Evolutionary conservation across 2,797 vertebrate species (phyloP).

Genomic region (Enteromius paludinosus): DNA sequence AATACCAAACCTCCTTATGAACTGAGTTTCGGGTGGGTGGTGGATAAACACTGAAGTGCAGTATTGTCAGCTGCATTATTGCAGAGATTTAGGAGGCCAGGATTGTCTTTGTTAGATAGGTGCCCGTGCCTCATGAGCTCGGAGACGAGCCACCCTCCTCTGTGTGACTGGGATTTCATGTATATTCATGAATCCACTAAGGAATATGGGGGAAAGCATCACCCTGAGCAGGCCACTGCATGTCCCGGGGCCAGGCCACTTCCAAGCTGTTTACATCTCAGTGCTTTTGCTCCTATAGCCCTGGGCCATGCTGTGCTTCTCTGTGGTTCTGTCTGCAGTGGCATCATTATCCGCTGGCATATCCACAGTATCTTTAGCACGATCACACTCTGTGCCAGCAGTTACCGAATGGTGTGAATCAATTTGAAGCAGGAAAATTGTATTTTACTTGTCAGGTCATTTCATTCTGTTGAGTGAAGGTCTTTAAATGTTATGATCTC

Average conservation of each 20-base stretch:
- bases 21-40: constrained; percentile 52
- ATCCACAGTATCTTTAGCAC: constrained; percentile 15
- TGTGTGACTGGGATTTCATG: constrained; percentile 63
- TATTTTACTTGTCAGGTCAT: constrained; percentile 14
- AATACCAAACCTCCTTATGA: constrained; percentile 73
- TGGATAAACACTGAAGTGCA: constrained; percentile 66
- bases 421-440: background rate
- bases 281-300: constrained; percentile 42
- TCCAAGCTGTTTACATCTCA: constrained; percentile 44
- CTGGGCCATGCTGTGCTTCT: constrained; percentile 32
- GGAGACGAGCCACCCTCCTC: background rate
- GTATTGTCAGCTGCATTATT: constrained; percentile 38
- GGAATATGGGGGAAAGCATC: constrained; percentile 58
- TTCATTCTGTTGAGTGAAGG: constrained; percentile 14
- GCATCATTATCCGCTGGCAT: constrained; percentile 44
- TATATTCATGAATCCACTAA: constrained; percentile 75
- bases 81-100: constrained; percentile 6
- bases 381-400: constrained; percentile 31
- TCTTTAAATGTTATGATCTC: constrained; percentile 17
- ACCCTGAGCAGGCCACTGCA: constrained; percentile 36
- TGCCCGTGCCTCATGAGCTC: background rate
- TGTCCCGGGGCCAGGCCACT: constrained; percentile 37
- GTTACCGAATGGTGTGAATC: constrained; percentile 14
- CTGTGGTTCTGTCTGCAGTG: constrained; percentile 17
- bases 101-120: constrained; percentile 5